Conservation (phyloP, 2,797 vertebrate genomes). For the Microcaecilia unicolor region DNA sequence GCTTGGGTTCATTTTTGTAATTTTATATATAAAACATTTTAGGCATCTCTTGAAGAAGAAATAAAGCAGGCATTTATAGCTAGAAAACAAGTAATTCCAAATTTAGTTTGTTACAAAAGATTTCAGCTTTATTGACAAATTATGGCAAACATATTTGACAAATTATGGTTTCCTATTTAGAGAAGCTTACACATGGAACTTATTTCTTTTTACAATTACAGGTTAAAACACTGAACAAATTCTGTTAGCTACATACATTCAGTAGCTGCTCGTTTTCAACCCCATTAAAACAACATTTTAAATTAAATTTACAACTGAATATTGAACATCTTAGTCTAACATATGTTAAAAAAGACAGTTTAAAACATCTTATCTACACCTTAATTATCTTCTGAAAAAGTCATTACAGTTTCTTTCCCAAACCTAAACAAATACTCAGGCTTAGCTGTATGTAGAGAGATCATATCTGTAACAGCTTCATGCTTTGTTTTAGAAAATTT, state of each 20-base stretch:
- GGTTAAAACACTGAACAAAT: slow-evolving; percentile 96
- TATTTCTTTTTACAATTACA: slow-evolving; percentile 96
- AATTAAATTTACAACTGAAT: slow-evolving; percentile 85
- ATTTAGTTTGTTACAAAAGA: slow-evolving; percentile 79
- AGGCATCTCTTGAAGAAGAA: slow-evolving; percentile 75
- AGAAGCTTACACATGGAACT: slow-evolving; percentile 87
- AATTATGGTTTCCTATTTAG: slow-evolving; percentile 92
- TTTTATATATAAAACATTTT: slow-evolving; percentile 79
- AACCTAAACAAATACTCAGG: slow-evolving; percentile 59
- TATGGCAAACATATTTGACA: slow-evolving; percentile 81
- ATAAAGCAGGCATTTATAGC: slow-evolving; percentile 80
- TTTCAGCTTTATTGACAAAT: slow-evolving; percentile 82
- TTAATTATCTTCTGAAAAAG: slow-evolving; percentile 57
- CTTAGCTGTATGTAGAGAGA: slow-evolving; percentile 57
- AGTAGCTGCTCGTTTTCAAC: slow-evolving; percentile 74
- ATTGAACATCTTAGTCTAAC: slow-evolving; percentile 77
- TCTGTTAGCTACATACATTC: slow-evolving; percentile 90
- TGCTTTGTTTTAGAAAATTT: slow-evolving; percentile 56
- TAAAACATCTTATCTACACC: slow-evolving; percentile 79
- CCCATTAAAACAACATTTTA: slow-evolving; percentile 77
- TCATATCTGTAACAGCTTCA: slow-evolving; percentile 65
- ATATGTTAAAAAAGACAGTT: slow-evolving; percentile 71
- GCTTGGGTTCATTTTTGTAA: slow-evolving; percentile 75
- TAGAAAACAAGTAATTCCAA: slow-evolving; percentile 79
- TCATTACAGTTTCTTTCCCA: slow-evolving; percentile 64